Evolutionary conservation across 2,888 invertebrate genomes (phyloP).

Genomic region (Limenitis camilla): DNA sequence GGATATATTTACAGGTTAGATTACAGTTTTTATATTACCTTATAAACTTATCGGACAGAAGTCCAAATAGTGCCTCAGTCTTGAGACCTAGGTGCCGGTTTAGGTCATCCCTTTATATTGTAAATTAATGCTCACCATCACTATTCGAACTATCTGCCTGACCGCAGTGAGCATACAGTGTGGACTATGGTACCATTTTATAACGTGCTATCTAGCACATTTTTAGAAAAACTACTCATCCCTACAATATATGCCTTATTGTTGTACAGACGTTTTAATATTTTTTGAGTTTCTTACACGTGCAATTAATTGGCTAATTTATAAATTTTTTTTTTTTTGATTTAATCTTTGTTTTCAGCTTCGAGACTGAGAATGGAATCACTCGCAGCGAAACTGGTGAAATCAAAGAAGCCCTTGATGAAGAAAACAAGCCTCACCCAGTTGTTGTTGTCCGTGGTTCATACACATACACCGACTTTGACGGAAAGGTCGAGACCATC

Average conservation of each 20-base stretch:
- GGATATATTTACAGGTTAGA: constrained; percentile 42
- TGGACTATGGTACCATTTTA: too few species aligned
- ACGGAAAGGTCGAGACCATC: constrained; percentile 69
- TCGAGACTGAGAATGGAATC: constrained; percentile 74
- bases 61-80: not conserved
- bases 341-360: constrained; percentile 37
- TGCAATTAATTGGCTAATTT: too few species aligned
- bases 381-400: constrained; percentile 66
- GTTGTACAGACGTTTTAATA: too few species aligned
- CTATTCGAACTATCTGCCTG: too few species aligned
- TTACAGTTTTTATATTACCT: not conserved
- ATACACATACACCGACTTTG: constrained; percentile 70
- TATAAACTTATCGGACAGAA: not conserved
- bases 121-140: too few species aligned
- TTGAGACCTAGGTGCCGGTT: too few species aligned
- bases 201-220: too few species aligned
- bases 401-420: constrained; percentile 54
- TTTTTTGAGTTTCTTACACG: too few species aligned
- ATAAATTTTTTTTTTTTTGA: too few species aligned
- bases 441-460: constrained; percentile 75
- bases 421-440: constrained; percentile 71
- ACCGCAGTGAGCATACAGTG: too few species aligned
- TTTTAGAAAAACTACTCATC: too few species aligned
- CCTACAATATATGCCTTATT: not conserved
- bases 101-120: too few species aligned